Conservation (phyloP, 2,113 vertebrate species). For the Peromyscus leucopus region DNA sequence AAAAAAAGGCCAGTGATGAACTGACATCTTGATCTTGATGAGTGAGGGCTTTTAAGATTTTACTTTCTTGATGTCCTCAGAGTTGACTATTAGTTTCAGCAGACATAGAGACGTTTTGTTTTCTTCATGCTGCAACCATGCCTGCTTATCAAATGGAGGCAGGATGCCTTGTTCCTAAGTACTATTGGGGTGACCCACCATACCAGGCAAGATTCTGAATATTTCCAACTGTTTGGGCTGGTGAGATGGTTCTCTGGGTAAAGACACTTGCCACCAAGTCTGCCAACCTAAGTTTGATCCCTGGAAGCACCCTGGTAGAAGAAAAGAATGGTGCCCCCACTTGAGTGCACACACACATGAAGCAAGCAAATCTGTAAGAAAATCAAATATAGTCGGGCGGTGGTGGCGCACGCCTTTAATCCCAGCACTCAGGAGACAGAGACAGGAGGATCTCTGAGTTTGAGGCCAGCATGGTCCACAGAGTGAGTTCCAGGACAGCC, state of each 20-base stretch:
- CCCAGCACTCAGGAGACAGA: too few species aligned
- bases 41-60: not conserved
- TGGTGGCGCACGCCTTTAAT: too few species aligned
- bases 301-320: not conserved
- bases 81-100: not conserved
- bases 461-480: too few species aligned
- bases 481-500: too few species aligned
- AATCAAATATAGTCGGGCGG: not conserved
- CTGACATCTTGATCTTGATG: not conserved
- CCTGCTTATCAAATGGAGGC: not conserved
- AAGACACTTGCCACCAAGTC: not conserved
- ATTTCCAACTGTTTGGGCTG: conserved; percentile 15
- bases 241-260: not conserved
- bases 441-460: too few species aligned
- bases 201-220: not conserved
- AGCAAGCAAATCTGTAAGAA: not conserved
- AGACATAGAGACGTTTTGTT: not conserved
- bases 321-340: not conserved
- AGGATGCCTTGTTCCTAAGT: not conserved
- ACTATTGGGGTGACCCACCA: not conserved
- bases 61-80: not conserved
- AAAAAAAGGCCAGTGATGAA: not conserved
- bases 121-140: not conserved
- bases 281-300: not conserved
- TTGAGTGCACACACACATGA: not conserved